Evolutionary conservation across 2,888 invertebrate genomes (phyloP).

Genomic region (Encarsia formosa): DNA sequence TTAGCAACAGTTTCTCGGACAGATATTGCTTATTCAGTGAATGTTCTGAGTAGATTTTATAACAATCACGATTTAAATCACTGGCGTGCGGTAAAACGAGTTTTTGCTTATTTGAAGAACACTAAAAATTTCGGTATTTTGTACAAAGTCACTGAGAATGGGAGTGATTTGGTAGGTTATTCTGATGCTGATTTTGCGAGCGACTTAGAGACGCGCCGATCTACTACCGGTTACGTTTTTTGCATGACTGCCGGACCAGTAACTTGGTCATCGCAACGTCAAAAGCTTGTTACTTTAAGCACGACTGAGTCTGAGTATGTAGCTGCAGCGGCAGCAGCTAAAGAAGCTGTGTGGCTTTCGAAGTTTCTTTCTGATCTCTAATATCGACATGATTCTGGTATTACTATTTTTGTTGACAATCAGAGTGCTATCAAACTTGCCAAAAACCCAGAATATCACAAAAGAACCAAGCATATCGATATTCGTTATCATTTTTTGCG

Average conservation of each 20-base stretch:
- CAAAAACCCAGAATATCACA: constrained; percentile 32
- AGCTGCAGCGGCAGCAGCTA: constrained; percentile 31
- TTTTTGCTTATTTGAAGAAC: constrained; percentile 18
- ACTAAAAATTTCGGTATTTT: constrained; percentile 26
- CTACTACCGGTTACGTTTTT: not conserved
- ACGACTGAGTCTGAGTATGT: constrained; percentile 37
- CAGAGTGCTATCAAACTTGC: constrained; percentile 30
- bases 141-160: not conserved
- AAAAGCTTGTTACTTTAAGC: constrained; percentile 28
- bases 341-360: constrained; percentile 33
- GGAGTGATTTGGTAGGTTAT: not conserved
- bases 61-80: constrained; percentile 4
- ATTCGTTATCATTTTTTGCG: too few relatives aligned
- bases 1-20: constrained; percentile 29
- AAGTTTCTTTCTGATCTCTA: constrained; percentile 28
- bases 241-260: not conserved
- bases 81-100: constrained; percentile 21
- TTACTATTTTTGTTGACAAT: constrained; percentile 29
- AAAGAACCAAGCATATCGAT: constrained; percentile 33
- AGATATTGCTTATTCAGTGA: constrained; percentile 32
- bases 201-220: not conserved
- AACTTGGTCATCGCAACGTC: constrained; percentile 16
- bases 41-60: constrained; percentile 4
- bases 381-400: constrained; percentile 13
- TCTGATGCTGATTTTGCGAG: not conserved